phyloP scores from a whole-genome alignment of 2,797 vertebrate species.

The Lemur catta region DNA sequence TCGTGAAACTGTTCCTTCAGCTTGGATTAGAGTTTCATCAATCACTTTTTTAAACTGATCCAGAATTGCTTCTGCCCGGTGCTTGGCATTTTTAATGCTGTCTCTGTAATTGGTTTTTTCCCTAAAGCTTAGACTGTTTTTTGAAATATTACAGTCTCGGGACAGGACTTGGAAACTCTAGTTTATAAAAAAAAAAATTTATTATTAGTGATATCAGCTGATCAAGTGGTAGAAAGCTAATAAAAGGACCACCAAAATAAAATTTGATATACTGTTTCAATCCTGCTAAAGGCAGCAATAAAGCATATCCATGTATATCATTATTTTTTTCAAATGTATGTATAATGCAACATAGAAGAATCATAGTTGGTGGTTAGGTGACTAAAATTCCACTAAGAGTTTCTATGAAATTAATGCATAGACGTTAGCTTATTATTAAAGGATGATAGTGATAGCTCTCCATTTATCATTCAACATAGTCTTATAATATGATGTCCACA shows the following conservation, averaged over 20 bases:
- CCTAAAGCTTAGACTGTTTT: conserved; percentile 87
- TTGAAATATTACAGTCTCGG: conserved; percentile 88
- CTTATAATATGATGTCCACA: conserved; percentile 68
- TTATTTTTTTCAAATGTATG: conserved; percentile 74
- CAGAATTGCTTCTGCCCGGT: conserved; percentile 88
- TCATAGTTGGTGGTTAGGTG: conserved; percentile 52
- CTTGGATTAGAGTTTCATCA: conserved; percentile 96
- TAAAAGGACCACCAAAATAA: conserved; percentile 84
- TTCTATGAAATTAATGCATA: conserved; percentile 77
- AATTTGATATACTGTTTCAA: conserved; percentile 83
- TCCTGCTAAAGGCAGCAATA: conserved; percentile 82
- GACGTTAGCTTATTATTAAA: conserved; percentile 70
- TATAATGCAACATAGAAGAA: conserved; percentile 24
- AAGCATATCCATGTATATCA: conserved; percentile 80
- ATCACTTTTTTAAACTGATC: conserved; percentile 95
- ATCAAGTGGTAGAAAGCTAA: conserved; percentile 84
- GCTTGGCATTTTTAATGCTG: conserved; percentile 91
- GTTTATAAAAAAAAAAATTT: conserved; percentile 84
- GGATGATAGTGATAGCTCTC: conserved; percentile 37
- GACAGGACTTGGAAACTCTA: conserved; percentile 84
- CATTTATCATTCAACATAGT: conserved; percentile 72
- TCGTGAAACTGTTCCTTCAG: conserved; percentile 93
- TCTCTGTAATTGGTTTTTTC: conserved; percentile 90
- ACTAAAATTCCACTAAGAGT: conserved; percentile 71
- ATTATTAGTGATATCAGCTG: conserved; percentile 84